phyloP scores from a whole-genome alignment of 1,140 invertebrate genomes.

The Diabrotica virgifera region DNA sequence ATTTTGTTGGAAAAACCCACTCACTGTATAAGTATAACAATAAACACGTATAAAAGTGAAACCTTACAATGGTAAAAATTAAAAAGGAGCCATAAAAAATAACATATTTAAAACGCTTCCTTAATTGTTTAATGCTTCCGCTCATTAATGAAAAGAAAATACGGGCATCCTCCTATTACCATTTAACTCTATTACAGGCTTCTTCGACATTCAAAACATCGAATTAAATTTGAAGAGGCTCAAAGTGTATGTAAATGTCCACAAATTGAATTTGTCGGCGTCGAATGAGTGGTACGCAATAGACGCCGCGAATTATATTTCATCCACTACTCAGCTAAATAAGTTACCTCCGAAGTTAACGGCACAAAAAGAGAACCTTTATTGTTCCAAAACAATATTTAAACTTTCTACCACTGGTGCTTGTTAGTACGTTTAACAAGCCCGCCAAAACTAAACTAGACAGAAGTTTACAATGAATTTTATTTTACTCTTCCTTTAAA shows the following conservation, averaged over 20 bases:
- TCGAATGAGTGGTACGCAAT: conserved; percentile 1
- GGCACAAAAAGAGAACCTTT: not conserved
- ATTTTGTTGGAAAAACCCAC: no score
- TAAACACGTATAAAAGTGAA: no score
- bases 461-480: not conserved
- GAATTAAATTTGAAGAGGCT: not conserved
- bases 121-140: not conserved
- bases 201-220: not conserved
- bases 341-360: not conserved
- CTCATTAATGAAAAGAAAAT: not conserved
- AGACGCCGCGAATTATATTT: conserved; percentile 1
- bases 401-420: not conserved
- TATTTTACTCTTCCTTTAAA: no score
- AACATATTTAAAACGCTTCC: no score
- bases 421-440: not conserved
- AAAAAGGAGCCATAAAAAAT: no score
- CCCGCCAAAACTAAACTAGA: not conserved
- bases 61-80: no score
- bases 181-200: not conserved
- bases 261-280: not conserved
- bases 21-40: no score
- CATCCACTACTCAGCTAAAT: not conserved
- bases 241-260: not conserved
- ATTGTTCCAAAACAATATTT: conserved; percentile 3
- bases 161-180: not conserved